Evolutionary conservation across 1,140 invertebrate genomes (phyloP).

Genomic region (Zaprionus ghesquierei): DNA sequence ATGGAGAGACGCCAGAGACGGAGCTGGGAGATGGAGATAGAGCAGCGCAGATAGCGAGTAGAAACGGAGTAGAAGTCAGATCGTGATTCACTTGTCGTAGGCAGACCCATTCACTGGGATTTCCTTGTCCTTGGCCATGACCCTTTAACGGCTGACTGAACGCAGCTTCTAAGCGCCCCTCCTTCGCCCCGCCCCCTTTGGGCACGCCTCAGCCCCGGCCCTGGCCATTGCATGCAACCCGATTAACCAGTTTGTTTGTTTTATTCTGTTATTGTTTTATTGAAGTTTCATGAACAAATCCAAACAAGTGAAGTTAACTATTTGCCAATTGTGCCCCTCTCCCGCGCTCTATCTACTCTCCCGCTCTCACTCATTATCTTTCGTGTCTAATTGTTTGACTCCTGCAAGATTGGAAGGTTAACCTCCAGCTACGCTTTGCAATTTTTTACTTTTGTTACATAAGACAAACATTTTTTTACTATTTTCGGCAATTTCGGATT

Average conservation of each 20-base stretch:
- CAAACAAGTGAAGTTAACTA: constrained; percentile 42
- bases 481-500: constrained; percentile 40
- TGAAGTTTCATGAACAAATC: constrained; percentile 75
- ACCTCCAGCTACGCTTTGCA: constrained; percentile 60
- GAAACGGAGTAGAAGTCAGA: constrained; percentile 30
- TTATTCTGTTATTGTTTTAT: constrained; percentile 58
- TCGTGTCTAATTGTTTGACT: constrained; percentile 66
- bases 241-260: constrained; percentile 60
- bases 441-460: constrained; percentile 74
- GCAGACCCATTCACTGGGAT: constrained; percentile 73
- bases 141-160: constrained; percentile 76
- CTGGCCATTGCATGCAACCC: constrained; percentile 26
- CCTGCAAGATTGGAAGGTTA: constrained; percentile 74
- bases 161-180: constrained; percentile 34
- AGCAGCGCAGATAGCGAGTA: neutral
- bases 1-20: neutral
- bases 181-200: neutral
- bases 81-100: constrained; percentile 63
- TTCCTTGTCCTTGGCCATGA: constrained; percentile 80
- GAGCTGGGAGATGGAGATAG: neutral
- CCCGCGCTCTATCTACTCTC: constrained; percentile 2
- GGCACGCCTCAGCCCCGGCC: constrained; percentile 8
- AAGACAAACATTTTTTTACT: constrained; percentile 64
- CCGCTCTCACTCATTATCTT: constrained; percentile 2
- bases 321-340: neutral